Conservation (phyloP, 2,888 invertebrate species). For the Liopterus haemorrhoidalis region DNA sequence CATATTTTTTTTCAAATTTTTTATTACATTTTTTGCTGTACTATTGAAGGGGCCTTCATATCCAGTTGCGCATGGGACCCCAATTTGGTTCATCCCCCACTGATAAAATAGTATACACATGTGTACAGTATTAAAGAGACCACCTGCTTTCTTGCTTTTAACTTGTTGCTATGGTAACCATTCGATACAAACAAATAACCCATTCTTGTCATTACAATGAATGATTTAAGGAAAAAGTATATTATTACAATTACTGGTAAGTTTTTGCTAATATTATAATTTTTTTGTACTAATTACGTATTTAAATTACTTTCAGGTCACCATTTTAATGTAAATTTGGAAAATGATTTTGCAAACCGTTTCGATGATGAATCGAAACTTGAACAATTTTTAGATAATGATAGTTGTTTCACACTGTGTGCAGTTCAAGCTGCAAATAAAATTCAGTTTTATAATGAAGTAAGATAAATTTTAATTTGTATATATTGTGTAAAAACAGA, state of each 20-base stretch:
- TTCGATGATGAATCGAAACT: conserved; percentile 42
- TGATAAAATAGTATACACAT: too few relatives aligned
- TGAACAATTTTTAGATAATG: conserved; percentile 47
- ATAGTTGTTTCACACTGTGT: conserved; percentile 46
- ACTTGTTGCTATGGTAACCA: conserved; percentile 13
- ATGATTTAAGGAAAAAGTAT: conserved; percentile 34
- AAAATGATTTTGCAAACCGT: conserved; percentile 36
- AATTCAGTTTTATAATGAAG: conserved; percentile 36
- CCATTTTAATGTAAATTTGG: conserved; percentile 36
- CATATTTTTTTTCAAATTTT: too few relatives aligned
- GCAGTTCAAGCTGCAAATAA: conserved; percentile 44
- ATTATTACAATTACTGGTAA: conserved; percentile 38
- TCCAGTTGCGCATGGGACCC: too few relatives aligned
- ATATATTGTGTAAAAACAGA: background rate
- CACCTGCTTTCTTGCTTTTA: too few relatives aligned
- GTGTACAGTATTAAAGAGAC: too few relatives aligned
- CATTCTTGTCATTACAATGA: conserved; percentile 31
- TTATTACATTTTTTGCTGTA: too few relatives aligned
- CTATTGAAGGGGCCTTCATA: too few relatives aligned
- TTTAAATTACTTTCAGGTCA: conserved; percentile 30
- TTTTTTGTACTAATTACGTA: conserved; percentile 6
- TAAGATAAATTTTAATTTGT: conserved; percentile 22
- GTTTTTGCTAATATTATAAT: conserved; percentile 12
- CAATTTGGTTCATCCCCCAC: too few relatives aligned
- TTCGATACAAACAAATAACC: conserved; percentile 12